Base-by-base conservation (phyloP, 2,797 vertebrate species). In the Acestrorhynchus altus region DNA sequence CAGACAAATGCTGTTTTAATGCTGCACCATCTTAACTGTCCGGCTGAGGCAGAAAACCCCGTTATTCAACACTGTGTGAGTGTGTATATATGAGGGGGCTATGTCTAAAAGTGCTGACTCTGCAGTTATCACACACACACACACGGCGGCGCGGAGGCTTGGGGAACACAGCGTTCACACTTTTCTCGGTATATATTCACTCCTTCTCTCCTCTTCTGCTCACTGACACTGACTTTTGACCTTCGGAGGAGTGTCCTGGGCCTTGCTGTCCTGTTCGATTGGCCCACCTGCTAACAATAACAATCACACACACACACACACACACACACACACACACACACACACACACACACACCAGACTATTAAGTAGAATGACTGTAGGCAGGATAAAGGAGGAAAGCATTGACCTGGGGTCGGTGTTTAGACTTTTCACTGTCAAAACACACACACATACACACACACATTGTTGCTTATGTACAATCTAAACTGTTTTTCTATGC, bases 261-360 rank as follows among this genome's bases (percentile, higher is more conserved):
- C 46, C 56, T 75, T 77, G 65, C 79, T 89, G 90, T 88, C 84
- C 20, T 20, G 46, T 86, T 68, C 74, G 67, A 90, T 87, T 83
- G 83, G 79, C 74, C 83, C 35, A 80, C 79, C 86, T 81, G 82
- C 56, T 72, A 73, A 70, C 83, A 82, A 67, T n/a, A n/a, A n/a
- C n/a, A n/a, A n/a, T n/a, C n/a, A n/a, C n/a, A n/a, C n/a, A n/a
- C n/a, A n/a, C n/a, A n/a, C n/a, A n/a, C n/a, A n/a, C n/a, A n/a
- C 47, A 52, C 60, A 74, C 40, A 67, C 69, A 77, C 60, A 71
- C 56, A 26, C 61, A 76, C 74, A 60, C 24, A n/a, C 42, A 60
- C 65, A 56, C 20, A 13, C 64, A 59, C 64, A 31, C 51, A 35
- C 64, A 59, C 49, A 70, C 49, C 26, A 10, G 40, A 54, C 13